Evolutionary conservation across 2,113 vertebrate genomes (phyloP).

Genomic region (Rhynchomys soricoides): DNA sequence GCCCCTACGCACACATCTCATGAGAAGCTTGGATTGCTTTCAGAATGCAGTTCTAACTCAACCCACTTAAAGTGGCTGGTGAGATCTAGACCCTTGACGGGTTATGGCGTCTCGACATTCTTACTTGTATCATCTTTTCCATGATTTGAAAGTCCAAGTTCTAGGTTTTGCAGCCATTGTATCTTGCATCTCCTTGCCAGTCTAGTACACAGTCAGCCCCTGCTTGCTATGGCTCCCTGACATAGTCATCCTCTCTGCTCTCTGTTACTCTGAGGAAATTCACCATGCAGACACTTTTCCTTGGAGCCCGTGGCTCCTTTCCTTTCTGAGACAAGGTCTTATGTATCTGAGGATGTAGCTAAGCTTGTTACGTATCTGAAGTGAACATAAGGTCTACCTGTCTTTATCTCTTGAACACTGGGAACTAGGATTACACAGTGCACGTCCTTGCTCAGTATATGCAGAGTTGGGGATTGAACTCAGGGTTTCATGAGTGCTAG

Average conservation of each 20-base stretch:
- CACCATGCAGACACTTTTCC: neutral
- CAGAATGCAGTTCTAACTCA: neutral
- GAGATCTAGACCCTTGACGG: neutral
- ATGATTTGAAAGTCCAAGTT: neutral
- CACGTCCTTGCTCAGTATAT: neutral
- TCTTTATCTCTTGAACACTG: neutral
- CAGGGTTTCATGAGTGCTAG: neutral
- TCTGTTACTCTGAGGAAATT: constrained; percentile 28
- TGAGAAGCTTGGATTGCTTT: neutral
- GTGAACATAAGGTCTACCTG: neutral
- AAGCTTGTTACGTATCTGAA: neutral
- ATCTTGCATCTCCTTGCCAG: neutral
- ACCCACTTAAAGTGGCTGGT: neutral
- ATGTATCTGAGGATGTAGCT: neutral
- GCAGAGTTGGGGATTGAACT: neutral
- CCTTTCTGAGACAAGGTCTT: neutral
- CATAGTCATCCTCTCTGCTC: neutral
- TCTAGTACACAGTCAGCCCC: neutral
- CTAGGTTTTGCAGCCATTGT: neutral
- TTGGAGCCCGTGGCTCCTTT: neutral
- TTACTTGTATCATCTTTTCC: neutral
- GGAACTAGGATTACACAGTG: neutral
- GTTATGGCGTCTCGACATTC: neutral
- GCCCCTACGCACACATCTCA: neutral
- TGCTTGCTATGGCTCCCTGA: neutral